Conservation (phyloP, 2,113 vertebrate species). For the Thamnophis sirtalis region DNA sequence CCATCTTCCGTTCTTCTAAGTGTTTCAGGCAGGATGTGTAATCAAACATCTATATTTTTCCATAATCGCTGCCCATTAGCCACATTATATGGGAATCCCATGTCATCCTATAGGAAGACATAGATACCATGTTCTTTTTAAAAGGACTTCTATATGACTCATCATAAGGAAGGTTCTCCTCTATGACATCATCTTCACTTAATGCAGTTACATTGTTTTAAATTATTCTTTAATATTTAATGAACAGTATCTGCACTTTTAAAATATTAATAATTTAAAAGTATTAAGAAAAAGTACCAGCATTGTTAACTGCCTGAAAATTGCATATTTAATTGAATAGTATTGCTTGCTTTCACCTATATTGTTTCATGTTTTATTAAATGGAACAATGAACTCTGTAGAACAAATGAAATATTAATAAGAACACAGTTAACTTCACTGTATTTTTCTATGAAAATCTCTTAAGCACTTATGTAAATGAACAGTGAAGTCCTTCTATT, state of each 20-base stretch:
- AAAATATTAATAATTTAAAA: constrained; percentile 41
- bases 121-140: accelerated
- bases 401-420: not conserved
- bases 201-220: not conserved
- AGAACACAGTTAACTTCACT: not conserved
- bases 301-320: not conserved
- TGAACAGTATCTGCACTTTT: constrained; percentile 29
- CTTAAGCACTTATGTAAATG: not conserved
- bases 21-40: not conserved
- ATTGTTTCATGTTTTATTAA: not conserved
- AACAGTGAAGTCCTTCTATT: not conserved
- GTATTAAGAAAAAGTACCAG: constrained; percentile 1
- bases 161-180: constrained; percentile 3
- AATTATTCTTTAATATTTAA: constrained; percentile 50
- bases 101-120: not conserved
- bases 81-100: not conserved
- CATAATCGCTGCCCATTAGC: not conserved
- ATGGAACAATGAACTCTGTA: not conserved
- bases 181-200: constrained; percentile 4
- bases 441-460: not conserved
- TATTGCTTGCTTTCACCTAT: constrained; percentile 34
- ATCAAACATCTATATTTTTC: not conserved
- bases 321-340: constrained; percentile 5
- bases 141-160: not conserved
- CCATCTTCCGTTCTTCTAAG: not conserved